These are phyloP conservation scores for Ceyx cyanopectus DNA, from an alignment of 2,113 vertebrate genomes.

Conservation along the genomic window DNA sequence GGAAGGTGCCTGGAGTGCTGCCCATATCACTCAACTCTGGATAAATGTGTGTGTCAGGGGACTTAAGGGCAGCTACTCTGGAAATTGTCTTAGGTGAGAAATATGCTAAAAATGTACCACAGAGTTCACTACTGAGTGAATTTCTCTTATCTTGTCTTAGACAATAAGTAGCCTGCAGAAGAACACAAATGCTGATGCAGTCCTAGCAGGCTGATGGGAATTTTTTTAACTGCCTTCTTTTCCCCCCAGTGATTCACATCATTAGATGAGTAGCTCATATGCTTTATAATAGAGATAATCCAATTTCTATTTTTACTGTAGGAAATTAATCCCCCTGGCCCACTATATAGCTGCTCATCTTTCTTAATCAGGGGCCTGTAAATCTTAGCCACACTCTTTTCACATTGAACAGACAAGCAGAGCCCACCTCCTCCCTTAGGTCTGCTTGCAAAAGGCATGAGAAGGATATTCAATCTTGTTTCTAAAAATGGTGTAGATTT, in stretches of 20 bases:
- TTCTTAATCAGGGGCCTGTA: neutral
- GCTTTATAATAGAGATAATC: neutral
- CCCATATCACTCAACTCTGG: neutral
- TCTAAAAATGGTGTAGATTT: neutral
- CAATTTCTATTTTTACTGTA: neutral
- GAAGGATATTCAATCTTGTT: neutral
- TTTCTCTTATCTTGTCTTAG: constrained; percentile 28
- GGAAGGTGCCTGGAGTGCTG: neutral
- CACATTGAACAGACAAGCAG: neutral
- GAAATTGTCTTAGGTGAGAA: constrained; percentile 31
- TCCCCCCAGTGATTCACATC: neutral
- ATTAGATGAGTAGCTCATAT: neutral
- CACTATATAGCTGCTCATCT: neutral
- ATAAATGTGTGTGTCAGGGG: neutral
- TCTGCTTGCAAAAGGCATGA: neutral
- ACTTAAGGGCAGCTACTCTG: neutral
- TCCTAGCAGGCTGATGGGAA: neutral
- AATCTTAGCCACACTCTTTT: neutral
- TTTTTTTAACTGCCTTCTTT: neutral
- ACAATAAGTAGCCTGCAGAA: neutral
- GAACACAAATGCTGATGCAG: neutral
- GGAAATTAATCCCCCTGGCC: neutral
- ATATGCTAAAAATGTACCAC: constrained; percentile 8
- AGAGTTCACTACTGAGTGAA: neutral
- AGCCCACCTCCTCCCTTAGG: neutral